phyloP scores from a whole-genome alignment of 2,888 invertebrate genomes.

The Andrena hattorfiana region DNA sequence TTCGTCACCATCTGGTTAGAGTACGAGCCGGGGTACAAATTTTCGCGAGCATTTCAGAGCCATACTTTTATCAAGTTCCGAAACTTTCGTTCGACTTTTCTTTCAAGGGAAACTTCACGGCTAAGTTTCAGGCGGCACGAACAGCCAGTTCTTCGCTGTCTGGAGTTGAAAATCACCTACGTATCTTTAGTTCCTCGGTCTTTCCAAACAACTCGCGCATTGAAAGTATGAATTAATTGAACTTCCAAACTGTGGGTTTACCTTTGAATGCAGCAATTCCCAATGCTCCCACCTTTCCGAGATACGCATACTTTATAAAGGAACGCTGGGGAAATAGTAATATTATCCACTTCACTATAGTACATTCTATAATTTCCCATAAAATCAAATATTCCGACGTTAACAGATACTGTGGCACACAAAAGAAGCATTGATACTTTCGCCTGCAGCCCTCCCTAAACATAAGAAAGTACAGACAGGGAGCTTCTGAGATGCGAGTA shows the following conservation, averaged over 20 bases:
- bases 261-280: background rate
- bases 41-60: constrained; percentile 29
- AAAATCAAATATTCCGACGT: too few species aligned
- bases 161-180: constrained; percentile 13
- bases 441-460: too few species aligned
- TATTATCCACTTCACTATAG: too few species aligned
- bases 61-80: constrained; percentile 38
- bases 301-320: too few species aligned
- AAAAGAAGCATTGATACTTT: too few species aligned
- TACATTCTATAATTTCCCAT: too few species aligned
- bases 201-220: constrained; percentile 1
- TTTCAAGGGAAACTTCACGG: background rate
- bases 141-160: background rate
- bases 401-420: too few species aligned
- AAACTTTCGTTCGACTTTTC: constrained; percentile 30
- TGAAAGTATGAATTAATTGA: constrained; percentile 15
- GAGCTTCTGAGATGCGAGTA: too few species aligned
- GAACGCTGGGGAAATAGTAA: too few species aligned
- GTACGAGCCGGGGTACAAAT: constrained; percentile 18
- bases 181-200: constrained; percentile 10
- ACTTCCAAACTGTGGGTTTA: background rate
- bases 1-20: constrained; percentile 35
- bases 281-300: too few species aligned
- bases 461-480: too few species aligned
- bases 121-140: constrained; percentile 23